A percentile compares a stretch with the other conserved stretches of the same genome.
phyloP scores from a whole-genome alignment of 2,888 invertebrate genomes.

The Amiota minor region DNA sequence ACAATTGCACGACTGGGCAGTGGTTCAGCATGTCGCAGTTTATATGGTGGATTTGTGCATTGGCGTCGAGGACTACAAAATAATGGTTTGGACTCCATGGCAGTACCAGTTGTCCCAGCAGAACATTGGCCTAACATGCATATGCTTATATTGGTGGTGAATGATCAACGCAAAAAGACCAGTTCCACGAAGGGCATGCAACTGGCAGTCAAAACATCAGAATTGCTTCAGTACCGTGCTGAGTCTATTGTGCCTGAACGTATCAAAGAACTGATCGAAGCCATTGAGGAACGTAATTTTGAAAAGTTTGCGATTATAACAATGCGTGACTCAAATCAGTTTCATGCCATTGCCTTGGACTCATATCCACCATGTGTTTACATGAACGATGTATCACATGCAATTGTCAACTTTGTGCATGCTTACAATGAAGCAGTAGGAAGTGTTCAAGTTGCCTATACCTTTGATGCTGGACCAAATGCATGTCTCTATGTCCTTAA shows the following conservation, averaged over 20 bases:
- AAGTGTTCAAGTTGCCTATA: constrained; percentile 88
- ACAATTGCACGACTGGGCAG: constrained; percentile 88
- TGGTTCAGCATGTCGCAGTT: constrained; percentile 96
- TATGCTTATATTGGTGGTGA: constrained; percentile 90
- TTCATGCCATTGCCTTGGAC: constrained; percentile 94
- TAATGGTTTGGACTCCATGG: constrained; percentile 84
- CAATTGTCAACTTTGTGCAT: constrained; percentile 87
- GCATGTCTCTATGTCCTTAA: constrained; percentile 90
- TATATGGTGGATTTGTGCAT: constrained; percentile 94
- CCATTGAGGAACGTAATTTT: constrained; percentile 82
- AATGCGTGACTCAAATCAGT: constrained; percentile 98
- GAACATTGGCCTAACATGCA: constrained; percentile 93
- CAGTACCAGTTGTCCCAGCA: constrained; percentile 81
- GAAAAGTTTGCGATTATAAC: constrained; percentile 90
- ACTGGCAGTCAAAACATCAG: constrained; percentile 84
- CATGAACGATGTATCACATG: constrained; percentile 90
- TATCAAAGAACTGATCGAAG: constrained; percentile 75
- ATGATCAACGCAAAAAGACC: constrained; percentile 86
- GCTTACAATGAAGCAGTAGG: constrained; percentile 83
- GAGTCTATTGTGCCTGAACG: constrained; percentile 83
- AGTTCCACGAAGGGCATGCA: constrained; percentile 94
- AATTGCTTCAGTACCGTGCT: constrained; percentile 84
- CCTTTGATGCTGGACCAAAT: constrained; percentile 99
- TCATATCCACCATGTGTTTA: constrained; percentile 95
- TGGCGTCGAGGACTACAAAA: constrained; percentile 85